Evolutionary conservation across 2,113 vertebrate genomes (phyloP).

Genomic region (Tenrec ecaudatus): DNA sequence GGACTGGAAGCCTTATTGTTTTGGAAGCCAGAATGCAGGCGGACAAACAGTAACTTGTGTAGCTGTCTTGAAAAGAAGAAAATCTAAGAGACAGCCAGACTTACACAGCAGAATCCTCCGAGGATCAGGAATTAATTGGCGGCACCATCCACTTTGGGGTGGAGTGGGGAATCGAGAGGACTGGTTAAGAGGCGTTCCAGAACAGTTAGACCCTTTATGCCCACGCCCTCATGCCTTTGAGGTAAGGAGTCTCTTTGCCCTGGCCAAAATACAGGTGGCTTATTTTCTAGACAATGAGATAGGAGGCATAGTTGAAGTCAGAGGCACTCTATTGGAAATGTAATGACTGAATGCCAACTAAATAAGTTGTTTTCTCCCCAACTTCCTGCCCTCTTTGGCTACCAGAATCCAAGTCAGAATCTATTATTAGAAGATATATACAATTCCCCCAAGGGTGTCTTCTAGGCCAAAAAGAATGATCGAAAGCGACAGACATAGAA

Average conservation of each 20-base stretch:
- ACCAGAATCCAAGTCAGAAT: neutral
- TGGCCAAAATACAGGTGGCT: neutral
- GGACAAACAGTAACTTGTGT: neutral
- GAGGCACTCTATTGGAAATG: neutral
- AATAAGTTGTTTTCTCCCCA: neutral
- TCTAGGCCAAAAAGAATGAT: neutral
- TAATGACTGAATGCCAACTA: neutral
- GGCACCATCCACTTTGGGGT: neutral
- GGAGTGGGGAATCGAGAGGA: neutral
- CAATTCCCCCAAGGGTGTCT: neutral
- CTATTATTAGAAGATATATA: neutral
- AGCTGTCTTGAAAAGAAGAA: slow-evolving; percentile 13
- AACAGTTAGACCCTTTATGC: neutral
- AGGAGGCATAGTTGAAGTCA: neutral
- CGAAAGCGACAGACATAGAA: neutral
- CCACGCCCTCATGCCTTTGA: neutral
- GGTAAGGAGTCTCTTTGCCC: neutral
- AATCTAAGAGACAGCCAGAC: neutral
- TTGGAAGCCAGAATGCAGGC: slow-evolving; percentile 8
- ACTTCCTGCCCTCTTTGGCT: neutral
- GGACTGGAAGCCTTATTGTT: neutral
- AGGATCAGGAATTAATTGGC: neutral
- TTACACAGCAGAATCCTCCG: neutral
- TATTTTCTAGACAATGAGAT: neutral
- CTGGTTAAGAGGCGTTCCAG: neutral